Evolutionary conservation across 2,113 vertebrate genomes (phyloP).

Genomic region (Proterorhinus semilunaris): DNA sequence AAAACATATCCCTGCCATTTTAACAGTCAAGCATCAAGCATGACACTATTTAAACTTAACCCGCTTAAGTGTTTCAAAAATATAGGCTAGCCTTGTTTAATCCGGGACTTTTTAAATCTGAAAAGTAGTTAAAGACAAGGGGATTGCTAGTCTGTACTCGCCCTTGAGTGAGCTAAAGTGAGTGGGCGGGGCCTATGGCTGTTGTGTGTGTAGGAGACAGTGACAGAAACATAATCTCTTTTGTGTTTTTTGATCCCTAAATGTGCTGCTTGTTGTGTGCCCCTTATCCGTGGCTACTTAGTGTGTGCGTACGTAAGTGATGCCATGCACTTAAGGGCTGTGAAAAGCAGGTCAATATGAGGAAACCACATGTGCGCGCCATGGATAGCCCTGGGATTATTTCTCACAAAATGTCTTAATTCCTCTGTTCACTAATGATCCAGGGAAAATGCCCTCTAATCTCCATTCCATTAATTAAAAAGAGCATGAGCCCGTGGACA

Average conservation of each 20-base stretch:
- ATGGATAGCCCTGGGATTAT: slow-evolving; percentile 76
- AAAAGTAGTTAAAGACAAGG: slow-evolving; percentile 68
- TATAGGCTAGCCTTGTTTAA: slow-evolving; percentile 58
- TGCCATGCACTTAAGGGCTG: slow-evolving; percentile 72
- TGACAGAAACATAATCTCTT: slow-evolving; percentile 67
- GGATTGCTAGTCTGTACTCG: slow-evolving; percentile 65
- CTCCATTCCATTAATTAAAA: slow-evolving; percentile 81
- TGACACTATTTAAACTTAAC: slow-evolving; percentile 39
- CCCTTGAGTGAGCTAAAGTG: slow-evolving; percentile 53
- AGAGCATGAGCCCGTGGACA: slow-evolving; percentile 76
- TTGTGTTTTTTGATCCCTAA: slow-evolving; percentile 76
- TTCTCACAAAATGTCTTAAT: slow-evolving; percentile 79
- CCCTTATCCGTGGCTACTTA: slow-evolving; percentile 69
- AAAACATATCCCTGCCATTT: slow-evolving; percentile 15
- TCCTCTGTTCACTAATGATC: slow-evolving; percentile 81
- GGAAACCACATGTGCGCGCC: slow-evolving; percentile 70
- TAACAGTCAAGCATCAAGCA: slow-evolving; percentile 30
- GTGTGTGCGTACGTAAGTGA: slow-evolving; percentile 64
- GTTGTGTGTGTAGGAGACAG: slow-evolving; percentile 14
- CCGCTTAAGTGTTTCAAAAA: slow-evolving; percentile 56
- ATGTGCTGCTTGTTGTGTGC: slow-evolving; percentile 64
- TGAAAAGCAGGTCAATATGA: slow-evolving; percentile 74
- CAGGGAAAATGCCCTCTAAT: slow-evolving; percentile 77
- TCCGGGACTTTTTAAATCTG: slow-evolving; percentile 58
- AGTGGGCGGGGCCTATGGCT: slow-evolving; percentile 6